These are phyloP conservation scores for Hystrix cristata DNA, from an alignment of 2,113 vertebrate genomes.

Conservation along the genomic window DNA sequence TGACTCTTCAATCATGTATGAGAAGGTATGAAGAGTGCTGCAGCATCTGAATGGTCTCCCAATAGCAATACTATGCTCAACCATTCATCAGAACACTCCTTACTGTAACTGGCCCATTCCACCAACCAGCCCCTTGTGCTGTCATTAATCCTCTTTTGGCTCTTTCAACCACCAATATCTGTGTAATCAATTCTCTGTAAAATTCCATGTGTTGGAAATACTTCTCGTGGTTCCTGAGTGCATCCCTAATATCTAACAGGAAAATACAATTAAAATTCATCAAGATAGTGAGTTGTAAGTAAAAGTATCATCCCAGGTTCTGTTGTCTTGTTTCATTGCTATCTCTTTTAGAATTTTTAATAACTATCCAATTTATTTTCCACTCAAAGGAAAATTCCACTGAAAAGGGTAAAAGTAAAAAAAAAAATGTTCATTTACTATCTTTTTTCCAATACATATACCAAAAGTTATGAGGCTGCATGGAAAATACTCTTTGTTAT, in stretches of 20 bases:
- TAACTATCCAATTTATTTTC: constrained; percentile 36
- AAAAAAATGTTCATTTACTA: background rate
- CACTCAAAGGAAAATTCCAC: background rate
- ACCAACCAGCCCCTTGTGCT: background rate
- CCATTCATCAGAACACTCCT: background rate
- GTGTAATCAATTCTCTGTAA: background rate
- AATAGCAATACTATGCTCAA: too few relatives aligned
- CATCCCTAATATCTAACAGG: background rate
- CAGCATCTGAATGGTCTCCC: background rate
- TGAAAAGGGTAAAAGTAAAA: background rate
- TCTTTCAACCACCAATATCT: background rate
- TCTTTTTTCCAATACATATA: background rate
- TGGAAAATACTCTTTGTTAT: background rate
- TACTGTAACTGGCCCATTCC: background rate
- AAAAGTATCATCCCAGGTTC: background rate
- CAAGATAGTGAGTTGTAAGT: background rate
- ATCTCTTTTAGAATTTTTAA: background rate
- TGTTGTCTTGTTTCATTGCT: background rate
- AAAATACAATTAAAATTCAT: constrained; percentile 2
- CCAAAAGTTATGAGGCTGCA: background rate
- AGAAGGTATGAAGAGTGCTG: background rate
- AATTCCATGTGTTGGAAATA: constrained; percentile 24
- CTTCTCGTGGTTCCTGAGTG: background rate
- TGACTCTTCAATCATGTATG: too few relatives aligned
- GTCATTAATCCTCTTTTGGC: background rate